Evolutionary conservation across 2,113 vertebrate species (phyloP).

Genomic region (Xenus cinereus): DNA sequence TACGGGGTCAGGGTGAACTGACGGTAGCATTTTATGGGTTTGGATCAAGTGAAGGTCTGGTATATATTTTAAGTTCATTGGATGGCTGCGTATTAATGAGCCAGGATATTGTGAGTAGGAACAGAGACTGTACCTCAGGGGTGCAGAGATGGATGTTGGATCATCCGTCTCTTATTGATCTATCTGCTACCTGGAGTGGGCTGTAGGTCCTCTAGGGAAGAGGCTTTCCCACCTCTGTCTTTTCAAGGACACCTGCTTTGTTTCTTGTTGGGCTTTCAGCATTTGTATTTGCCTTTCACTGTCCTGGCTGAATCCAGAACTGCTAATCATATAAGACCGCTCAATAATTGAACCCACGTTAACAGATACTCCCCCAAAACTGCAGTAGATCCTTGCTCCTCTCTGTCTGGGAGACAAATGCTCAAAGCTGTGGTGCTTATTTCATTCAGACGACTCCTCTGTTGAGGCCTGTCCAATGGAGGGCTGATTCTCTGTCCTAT

Average conservation of each 20-base stretch:
- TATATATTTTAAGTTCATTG: not conserved
- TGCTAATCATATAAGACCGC: accelerated
- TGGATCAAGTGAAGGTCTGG: not conserved
- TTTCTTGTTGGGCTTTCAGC: not conserved
- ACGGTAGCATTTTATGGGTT: not conserved
- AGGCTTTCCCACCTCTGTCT: not conserved
- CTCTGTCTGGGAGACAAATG: not conserved
- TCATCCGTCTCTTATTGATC: not conserved
- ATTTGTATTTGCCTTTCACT: not conserved
- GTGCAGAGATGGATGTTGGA: not conserved
- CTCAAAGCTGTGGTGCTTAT: not conserved
- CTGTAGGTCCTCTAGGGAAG: not conserved
- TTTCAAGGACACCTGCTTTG: not conserved
- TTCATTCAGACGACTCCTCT: not conserved
- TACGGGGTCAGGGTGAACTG: not conserved
- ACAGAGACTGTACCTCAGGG: not conserved
- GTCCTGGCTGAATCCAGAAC: not conserved
- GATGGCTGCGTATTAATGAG: not conserved
- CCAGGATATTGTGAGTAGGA: not conserved
- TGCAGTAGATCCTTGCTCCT: not conserved
- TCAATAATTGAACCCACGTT: not conserved
- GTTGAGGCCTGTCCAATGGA: not conserved
- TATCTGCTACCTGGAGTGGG: not conserved
- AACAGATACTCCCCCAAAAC: not conserved
- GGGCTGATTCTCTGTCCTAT: not conserved